Evolutionary conservation across 2,797 vertebrate species (phyloP).

Genomic region (Erethizon dorsatum): DNA sequence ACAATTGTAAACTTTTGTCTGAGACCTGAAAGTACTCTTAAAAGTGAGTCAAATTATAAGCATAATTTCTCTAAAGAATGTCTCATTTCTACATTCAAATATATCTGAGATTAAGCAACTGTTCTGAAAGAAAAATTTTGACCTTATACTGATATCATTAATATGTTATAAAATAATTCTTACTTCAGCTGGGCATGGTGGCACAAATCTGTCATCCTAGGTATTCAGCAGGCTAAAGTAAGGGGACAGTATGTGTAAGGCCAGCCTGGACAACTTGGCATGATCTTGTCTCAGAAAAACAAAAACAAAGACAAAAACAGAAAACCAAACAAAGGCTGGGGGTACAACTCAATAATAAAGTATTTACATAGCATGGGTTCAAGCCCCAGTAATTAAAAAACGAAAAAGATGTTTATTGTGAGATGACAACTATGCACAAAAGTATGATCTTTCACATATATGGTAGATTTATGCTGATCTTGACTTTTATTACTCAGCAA

Average conservation of each 20-base stretch:
- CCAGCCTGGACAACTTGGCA: not conserved
- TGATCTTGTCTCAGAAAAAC: not conserved
- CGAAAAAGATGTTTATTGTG: not conserved
- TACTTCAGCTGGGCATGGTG: not conserved
- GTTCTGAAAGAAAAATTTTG: not conserved
- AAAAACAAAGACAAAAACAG: too few species aligned
- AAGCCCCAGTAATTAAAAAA: not conserved
- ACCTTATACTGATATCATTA: not conserved
- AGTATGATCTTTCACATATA: not conserved
- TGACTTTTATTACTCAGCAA: not conserved
- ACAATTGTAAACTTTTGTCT: not conserved
- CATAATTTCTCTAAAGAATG: not conserved
- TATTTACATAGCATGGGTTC: not conserved
- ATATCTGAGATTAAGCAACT: constrained; percentile 28
- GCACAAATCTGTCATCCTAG: not conserved
- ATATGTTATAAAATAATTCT: not conserved
- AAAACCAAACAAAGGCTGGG: not conserved
- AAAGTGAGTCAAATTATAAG: not conserved
- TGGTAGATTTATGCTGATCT: not conserved
- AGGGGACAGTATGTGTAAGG: not conserved
- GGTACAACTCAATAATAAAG: too few species aligned
- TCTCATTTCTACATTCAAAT: not conserved
- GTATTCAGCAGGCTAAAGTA: not conserved
- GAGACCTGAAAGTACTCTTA: not conserved
- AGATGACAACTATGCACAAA: not conserved